phyloP scores from a whole-genome alignment of 2,888 invertebrate genomes.

The Diarsia dahlii region DNA sequence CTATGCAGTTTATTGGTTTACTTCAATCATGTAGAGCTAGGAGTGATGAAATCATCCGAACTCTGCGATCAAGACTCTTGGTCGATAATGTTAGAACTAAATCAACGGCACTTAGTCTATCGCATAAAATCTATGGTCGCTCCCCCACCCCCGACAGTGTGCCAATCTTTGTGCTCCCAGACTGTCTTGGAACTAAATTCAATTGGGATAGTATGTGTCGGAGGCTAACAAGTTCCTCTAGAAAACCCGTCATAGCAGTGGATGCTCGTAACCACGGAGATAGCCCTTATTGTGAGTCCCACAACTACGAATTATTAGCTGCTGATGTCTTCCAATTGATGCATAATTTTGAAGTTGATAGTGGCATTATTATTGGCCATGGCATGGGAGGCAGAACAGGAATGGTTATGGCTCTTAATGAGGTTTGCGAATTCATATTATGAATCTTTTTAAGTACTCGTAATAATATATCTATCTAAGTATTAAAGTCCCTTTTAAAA shows the following conservation, averaged over 20 bases:
- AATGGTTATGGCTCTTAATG: slow-evolving; percentile 94
- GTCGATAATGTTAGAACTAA: not conserved
- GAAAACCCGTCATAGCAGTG: slow-evolving; percentile 93
- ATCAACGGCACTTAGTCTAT: slow-evolving; percentile 36
- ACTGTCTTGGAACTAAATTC: slow-evolving; percentile 96
- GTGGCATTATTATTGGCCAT: slow-evolving; percentile 94
- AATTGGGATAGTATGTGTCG: slow-evolving; percentile 96
- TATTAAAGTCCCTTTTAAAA: not conserved
- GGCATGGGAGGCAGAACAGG: slow-evolving; percentile 98
- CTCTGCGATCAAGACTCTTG: not conserved
- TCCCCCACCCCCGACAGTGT: slow-evolving; percentile 28
- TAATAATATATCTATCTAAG: too few relatives aligned
- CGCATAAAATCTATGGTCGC: slow-evolving; percentile 53
- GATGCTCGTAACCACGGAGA: slow-evolving; percentile 98
- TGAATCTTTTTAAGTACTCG: too few relatives aligned
- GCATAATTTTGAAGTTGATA: slow-evolving; percentile 30
- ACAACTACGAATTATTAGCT: slow-evolving; percentile 52
- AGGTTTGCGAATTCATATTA: slow-evolving; percentile 69
- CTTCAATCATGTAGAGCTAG: slow-evolving; percentile 14
- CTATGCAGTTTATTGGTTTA: slow-evolving; percentile 7
- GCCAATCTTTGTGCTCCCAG: slow-evolving; percentile 93
- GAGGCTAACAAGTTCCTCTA: slow-evolving; percentile 90
- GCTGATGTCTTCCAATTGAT: slow-evolving; percentile 46
- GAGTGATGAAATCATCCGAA: slow-evolving; percentile 4
- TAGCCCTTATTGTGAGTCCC: slow-evolving; percentile 92